Base-by-base conservation (phyloP, 1,140 invertebrate genomes). In the Panulirus ornatus region DNA sequence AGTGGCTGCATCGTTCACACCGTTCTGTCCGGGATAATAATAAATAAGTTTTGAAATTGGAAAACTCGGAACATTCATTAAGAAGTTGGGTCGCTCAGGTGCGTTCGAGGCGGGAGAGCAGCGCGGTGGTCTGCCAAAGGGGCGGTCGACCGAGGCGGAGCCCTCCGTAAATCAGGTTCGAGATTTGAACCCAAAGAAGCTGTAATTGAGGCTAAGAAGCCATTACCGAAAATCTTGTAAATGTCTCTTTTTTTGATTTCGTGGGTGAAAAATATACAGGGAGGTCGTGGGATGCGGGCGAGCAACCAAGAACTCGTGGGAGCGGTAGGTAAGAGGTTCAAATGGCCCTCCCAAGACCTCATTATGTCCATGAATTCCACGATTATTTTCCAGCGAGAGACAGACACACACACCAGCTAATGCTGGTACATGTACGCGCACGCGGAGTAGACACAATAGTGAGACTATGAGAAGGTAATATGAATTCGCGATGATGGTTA, bases 201-300 rank as follows among this genome's bases (percentile, higher is more conserved):
- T 70, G 66, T 84, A 44, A 84, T 38, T 27, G 66, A 70, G n/a
- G 58, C 40, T 44, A n/a, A 42, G 42, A 84, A 42, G 82, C 38
- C 34, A 84, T 84, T 70, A 83, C 51, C 36, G 27, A 84, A 44
- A 42, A 27, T 70, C 27, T 71, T 42, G 3, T 84, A 40, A 70
- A 66, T 84, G 58, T 70, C 63, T 84, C 54, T 58, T n/a, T 44
- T 38, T 58, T 11, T 30, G 11, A 63, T 63, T 63, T 54, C 42
- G 30, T 44, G 63, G 58, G 58, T 70, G 82, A 40, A 71, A 14
- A 11, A 22, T 40, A 14, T 42, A 14, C 38, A 30, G 14, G 36
- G 42, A 22, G 82, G 42, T 40, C 8, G 82, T 42, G 51, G 51
- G 51, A 22, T 8, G 44, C 44, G 5, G n/a, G n/a, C n/a, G n/a